A percentile compares a stretch with the other conserved stretches of the same genome.
phyloP scores from a whole-genome alignment of 35 echinoderm and acorn worm genomes.

The Apostichopus japonicus region DNA sequence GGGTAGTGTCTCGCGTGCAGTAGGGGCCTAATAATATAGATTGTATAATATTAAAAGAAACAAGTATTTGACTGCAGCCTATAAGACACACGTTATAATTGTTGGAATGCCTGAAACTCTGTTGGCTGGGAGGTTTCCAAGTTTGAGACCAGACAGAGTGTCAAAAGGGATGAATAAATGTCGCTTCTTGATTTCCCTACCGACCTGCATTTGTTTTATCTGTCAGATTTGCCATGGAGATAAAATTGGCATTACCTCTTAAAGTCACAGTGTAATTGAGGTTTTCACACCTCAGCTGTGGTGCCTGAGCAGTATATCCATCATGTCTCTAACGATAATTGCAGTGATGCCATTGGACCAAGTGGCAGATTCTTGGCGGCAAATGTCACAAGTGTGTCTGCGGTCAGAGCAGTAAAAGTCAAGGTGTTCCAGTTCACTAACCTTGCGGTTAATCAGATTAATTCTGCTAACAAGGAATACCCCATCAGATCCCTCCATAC shows the following conservation, averaged over 20 bases:
- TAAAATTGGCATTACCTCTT: slow-evolving; percentile 51
- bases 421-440: slow-evolving; percentile 43
- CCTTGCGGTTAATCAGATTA: slow-evolving; percentile 13
- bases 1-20: too few species aligned
- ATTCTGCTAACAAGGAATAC: not conserved
- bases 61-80: not conserved
- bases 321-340: slow-evolving; percentile 38
- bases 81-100: slow-evolving; percentile 2
- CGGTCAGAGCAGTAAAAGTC: slow-evolving; percentile 23
- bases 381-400: slow-evolving; percentile 37
- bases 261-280: slow-evolving; percentile 30
- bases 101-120: slow-evolving; percentile 30
- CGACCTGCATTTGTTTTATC: slow-evolving; percentile 61
- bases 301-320: slow-evolving; percentile 7
- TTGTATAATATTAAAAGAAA: not conserved
- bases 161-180: slow-evolving; percentile 59
- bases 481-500: not conserved
- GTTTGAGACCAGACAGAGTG: slow-evolving; percentile 52
- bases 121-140: slow-evolving; percentile 49
- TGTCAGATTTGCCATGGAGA: slow-evolving; percentile 55
- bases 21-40: not conserved
- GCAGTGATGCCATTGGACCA: slow-evolving; percentile 31
- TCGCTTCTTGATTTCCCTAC: slow-evolving; percentile 58
- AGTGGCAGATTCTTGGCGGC: not conserved
- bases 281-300: slow-evolving; percentile 56